A percentile compares a stretch with the other conserved stretches of the same genome.
Conservation (phyloP, 2,797 vertebrate genomes). For the Sebastolobus alascanus region DNA sequence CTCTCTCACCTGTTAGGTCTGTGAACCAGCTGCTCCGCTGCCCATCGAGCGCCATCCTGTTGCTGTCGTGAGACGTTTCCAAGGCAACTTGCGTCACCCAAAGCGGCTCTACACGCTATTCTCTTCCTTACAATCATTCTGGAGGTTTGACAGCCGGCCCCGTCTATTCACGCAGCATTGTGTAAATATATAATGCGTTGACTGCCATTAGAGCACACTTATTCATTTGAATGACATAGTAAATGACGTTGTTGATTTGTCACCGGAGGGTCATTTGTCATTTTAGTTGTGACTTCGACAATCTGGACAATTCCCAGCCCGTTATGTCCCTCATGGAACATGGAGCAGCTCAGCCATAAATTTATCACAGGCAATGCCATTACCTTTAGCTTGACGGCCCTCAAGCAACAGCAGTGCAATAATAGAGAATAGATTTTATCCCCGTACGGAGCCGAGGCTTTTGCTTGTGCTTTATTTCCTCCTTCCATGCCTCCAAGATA, state of each 20-base stretch:
- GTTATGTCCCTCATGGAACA: conserved; percentile 75
- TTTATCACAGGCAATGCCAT: conserved; percentile 84
- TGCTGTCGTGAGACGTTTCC: conserved; percentile 42
- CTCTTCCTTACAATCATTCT: not conserved
- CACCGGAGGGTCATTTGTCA: conserved; percentile 76
- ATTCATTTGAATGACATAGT: conserved; percentile 72
- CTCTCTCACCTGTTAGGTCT: conserved; percentile 40
- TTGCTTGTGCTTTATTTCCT: conserved; percentile 82
- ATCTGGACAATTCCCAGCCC: conserved; percentile 75
- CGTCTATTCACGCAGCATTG: conserved; percentile 19
- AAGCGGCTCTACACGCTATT: conserved; percentile 22
- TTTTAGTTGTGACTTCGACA: conserved; percentile 73
- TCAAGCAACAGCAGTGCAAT: conserved; percentile 82
- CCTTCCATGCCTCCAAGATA: conserved; percentile 77
- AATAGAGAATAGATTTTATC: conserved; percentile 88
- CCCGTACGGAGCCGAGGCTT: conserved; percentile 75
- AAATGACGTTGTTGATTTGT: conserved; percentile 77
- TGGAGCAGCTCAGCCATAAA: conserved; percentile 73
- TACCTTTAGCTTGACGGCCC: conserved; percentile 82
- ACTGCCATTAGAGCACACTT: conserved; percentile 55
- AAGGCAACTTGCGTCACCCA: conserved; percentile 46
- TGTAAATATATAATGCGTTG: conserved; percentile 55
- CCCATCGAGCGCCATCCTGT: conserved; percentile 23
- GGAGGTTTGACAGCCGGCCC: conserved; percentile 24
- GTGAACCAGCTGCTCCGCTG: conserved; percentile 43